A percentile compares a stretch with the other conserved stretches of the same genome.
Evolutionary conservation across 2,797 vertebrate genomes (phyloP).

Genomic region (Alcedo atthis): DNA sequence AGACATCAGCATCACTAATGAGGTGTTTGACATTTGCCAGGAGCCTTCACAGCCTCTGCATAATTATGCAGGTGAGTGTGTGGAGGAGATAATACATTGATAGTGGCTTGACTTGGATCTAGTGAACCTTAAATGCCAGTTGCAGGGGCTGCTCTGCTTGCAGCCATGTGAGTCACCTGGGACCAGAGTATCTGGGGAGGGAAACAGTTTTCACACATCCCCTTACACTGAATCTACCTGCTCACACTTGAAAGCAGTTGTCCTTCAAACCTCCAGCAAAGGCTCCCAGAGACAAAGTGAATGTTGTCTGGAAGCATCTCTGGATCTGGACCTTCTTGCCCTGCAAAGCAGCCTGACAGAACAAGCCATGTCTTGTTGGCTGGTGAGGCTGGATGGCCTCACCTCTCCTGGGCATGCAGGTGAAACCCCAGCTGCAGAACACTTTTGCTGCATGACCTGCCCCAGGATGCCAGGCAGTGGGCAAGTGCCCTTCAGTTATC

Average conservation of each 20-base stretch:
- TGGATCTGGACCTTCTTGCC: not conserved
- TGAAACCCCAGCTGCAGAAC: not conserved
- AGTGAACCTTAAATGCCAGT: not conserved
- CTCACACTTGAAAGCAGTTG: not conserved
- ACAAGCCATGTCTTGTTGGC: too few species aligned
- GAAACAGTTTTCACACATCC: not conserved
- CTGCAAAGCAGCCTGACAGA: not conserved
- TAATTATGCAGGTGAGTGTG: not conserved
- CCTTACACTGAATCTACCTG: not conserved
- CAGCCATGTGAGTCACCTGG: not conserved
- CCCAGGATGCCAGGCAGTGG: not conserved
- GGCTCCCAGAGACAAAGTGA: not conserved
- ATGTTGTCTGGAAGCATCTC: not conserved
- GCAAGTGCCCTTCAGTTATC: not conserved
- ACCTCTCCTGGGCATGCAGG: fast-evolving
- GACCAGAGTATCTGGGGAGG: not conserved
- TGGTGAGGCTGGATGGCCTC: not conserved
- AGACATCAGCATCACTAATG: not conserved
- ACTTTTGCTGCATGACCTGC: not conserved
- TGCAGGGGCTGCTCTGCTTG: not conserved
- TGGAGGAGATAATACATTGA: not conserved
- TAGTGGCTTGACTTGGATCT: not conserved
- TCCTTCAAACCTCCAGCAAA: not conserved
- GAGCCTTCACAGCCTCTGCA: not conserved
- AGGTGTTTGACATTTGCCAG: not conserved